phyloP scores from a whole-genome alignment of 2,113 vertebrate genomes.

The Cavia porcellus region DNA sequence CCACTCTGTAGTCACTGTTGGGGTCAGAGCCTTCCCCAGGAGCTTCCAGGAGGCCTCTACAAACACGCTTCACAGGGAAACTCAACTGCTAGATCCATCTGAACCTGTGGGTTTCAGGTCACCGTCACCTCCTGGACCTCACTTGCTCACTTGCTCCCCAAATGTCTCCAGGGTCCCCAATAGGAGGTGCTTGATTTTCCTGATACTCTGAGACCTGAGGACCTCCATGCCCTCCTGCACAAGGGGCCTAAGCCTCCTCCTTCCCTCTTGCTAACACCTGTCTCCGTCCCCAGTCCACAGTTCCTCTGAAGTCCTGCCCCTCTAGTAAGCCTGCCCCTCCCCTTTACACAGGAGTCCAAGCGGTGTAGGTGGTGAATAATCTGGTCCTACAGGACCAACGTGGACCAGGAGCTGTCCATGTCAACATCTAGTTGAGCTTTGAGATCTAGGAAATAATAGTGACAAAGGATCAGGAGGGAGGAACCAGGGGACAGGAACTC shows the following conservation, averaged over 20 bases:
- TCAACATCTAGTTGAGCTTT: background rate
- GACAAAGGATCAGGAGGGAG: background rate
- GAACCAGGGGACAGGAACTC: background rate
- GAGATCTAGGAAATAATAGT: background rate
- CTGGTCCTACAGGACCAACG: background rate
- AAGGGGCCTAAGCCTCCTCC: no score
- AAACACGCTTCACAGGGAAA: no score
- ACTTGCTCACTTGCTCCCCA: background rate
- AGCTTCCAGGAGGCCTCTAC: background rate
- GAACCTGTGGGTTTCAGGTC: no score
- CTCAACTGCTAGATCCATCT: rapidly evolving
- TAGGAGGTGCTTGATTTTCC: no score
- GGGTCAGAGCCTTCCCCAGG: rapidly evolving
- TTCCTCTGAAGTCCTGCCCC: no score
- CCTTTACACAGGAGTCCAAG: no score
- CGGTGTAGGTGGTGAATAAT: background rate
- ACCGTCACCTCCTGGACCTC: no score
- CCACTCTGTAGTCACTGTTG: background rate
- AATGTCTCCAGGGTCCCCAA: no score
- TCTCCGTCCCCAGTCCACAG: conserved; percentile 8
- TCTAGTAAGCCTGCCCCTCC: background rate
- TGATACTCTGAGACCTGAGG: background rate
- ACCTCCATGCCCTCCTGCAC: background rate
- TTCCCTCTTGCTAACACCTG: background rate
- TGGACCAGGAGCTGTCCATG: background rate